These are phyloP conservation scores for Drosophila kikkawai DNA, from an alignment of 1,140 invertebrate species.

Conservation along the genomic window DNA sequence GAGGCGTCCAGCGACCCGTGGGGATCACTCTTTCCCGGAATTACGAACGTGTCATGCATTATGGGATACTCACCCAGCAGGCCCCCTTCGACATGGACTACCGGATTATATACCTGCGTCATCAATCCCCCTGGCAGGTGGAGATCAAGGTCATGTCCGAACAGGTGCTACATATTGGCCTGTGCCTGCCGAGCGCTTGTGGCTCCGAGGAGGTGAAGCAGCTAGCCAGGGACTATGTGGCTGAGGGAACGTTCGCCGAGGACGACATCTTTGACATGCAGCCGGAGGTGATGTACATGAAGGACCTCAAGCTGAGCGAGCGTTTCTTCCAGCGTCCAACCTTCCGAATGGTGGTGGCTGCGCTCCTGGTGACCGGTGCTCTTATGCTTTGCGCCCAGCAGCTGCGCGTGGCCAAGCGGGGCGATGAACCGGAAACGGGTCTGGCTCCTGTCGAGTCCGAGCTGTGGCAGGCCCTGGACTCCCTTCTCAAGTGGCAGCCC, in stretches of 20 bases:
- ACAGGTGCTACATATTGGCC: constrained; percentile 78
- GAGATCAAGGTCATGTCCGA: constrained; percentile 82
- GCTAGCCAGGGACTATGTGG: constrained; percentile 65
- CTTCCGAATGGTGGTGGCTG: constrained; percentile 66
- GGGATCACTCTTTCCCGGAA: constrained; percentile 73
- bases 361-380: constrained; percentile 58
- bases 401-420: constrained; percentile 51
- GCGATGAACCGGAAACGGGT: constrained; percentile 24
- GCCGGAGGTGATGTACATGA: constrained; percentile 77
- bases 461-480: constrained; percentile 56
- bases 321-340: constrained; percentile 66
- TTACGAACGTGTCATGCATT: constrained; percentile 75
- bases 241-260: constrained; percentile 50
- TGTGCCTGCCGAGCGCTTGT: constrained; percentile 80
- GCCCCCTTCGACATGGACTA: constrained; percentile 81
- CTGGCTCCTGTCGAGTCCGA: constrained; percentile 72
- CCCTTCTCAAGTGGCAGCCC: constrained; percentile 49
- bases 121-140: constrained; percentile 82
- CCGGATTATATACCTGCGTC: constrained; percentile 76
- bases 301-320: constrained; percentile 70
- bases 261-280: constrained; percentile 75
- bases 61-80: constrained; percentile 67
- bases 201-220: constrained; percentile 68
- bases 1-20: constrained; percentile 57
- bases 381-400: constrained; percentile 72